Base-by-base conservation (phyloP, 2,888 invertebrate genomes). In the Helobdella robusta region DNA sequence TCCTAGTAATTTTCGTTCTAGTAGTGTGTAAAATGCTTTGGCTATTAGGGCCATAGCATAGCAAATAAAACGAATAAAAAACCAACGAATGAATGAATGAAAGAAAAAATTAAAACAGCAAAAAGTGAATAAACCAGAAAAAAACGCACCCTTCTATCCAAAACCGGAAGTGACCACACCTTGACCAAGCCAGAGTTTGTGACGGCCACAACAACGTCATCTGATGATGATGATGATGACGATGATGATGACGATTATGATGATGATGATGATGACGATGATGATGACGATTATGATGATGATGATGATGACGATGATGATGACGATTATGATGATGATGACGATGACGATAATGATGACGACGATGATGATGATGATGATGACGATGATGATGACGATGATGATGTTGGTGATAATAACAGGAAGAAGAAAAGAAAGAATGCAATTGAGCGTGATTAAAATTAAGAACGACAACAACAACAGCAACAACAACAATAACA, bases 131-230 rank as follows among this genome's bases (percentile, higher is more conserved):
- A 23, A 58, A 20, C n/a, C 30, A 15, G 25, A 35, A 58, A 25
- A n/a, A 5, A 20, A 58, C 58, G 2, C 11, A 80, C 79, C 75
- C 89, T 90, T 75, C 87, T 87, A 77, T 93, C 93, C 71, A 87
- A 87, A 2, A 91, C 91, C 40, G 88, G 83, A 2, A 95, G 83
- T 0, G 93, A 93, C 95, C 95, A 95, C 0, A 95, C 91, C 82
- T 95, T 95, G 0, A 95, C 93, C 64, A 91, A 91, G 0, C 95
- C 95, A 15, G 93, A 91, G 32, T 93, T 93, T 4, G 94, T 92
- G 62, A 95, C 85, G 1, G 92, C 95, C 71, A 97, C 82, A 0
- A 95, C 91, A 1, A 95, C 93, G 78, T 95, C 94, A 81, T 95
- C 95, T n/a, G 84, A 46, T 46, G 18, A 4, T 20, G 46, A 46